phyloP scores from a whole-genome alignment of 1,140 invertebrate species.

The Solenopsis invicta region DNA sequence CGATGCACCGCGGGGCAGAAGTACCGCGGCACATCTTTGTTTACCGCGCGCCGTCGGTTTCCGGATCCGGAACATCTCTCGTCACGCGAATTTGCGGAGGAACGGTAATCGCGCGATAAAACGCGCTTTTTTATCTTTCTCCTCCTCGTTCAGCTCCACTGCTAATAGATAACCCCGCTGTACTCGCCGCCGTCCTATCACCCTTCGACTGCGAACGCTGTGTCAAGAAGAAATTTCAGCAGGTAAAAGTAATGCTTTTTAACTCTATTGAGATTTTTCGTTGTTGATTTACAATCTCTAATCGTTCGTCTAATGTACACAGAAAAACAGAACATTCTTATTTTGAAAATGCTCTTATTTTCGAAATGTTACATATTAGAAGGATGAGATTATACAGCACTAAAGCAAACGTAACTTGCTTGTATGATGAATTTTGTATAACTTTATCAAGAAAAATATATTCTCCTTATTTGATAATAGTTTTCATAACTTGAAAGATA shows the following conservation, averaged over 20 bases:
- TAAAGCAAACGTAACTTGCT: too few relatives aligned
- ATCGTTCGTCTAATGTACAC: too few relatives aligned
- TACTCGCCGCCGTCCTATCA: not conserved
- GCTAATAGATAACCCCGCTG: not conserved
- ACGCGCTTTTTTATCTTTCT: constrained; percentile 1
- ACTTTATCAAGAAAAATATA: too few relatives aligned
- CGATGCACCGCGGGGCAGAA: constrained; percentile 36
- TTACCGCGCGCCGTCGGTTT: constrained; percentile 38
- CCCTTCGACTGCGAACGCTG: not conserved
- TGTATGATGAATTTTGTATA: too few relatives aligned
- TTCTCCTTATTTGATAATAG: too few relatives aligned
- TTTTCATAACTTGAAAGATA: too few relatives aligned
- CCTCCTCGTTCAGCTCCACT: not conserved
- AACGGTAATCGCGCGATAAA: constrained; percentile 18
- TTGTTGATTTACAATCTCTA: not conserved
- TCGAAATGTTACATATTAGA: too few relatives aligned
- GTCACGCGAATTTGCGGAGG: constrained; percentile 33
- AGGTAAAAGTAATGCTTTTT: not conserved
- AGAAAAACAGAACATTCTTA: too few relatives aligned
- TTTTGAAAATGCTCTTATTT: too few relatives aligned
- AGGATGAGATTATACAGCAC: too few relatives aligned
- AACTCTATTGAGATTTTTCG: not conserved
- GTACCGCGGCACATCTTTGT: constrained; percentile 63
- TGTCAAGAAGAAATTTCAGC: not conserved
- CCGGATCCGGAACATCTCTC: constrained; percentile 44